A percentile compares a stretch with the other conserved stretches of the same genome.
Conservation (phyloP, 2,888 invertebrate genomes). For the Pycnomerus fuliginosus region DNA sequence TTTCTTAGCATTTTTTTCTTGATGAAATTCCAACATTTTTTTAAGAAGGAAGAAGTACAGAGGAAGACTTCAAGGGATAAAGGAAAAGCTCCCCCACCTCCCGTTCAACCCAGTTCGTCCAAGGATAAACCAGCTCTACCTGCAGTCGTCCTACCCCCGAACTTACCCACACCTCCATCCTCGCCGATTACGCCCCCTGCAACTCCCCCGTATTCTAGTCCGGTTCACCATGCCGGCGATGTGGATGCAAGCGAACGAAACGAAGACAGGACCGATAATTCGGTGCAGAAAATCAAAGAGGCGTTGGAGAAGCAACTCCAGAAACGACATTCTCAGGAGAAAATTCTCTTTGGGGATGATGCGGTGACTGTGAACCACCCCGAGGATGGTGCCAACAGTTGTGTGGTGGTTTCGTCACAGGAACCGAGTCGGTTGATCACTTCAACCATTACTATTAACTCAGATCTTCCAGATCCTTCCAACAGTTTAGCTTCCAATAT, state of each 20-base stretch:
- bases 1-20: constrained; percentile 1
- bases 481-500: constrained; percentile 74
- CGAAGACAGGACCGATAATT: constrained; percentile 22
- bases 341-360: constrained; percentile 27
- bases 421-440: constrained; percentile 51
- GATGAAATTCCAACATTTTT: constrained; percentile 5
- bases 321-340: constrained; percentile 31
- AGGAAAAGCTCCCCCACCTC: constrained; percentile 55
- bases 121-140: constrained; percentile 27
- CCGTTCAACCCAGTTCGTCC: constrained; percentile 36
- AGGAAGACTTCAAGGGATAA: constrained; percentile 66
- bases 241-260: constrained; percentile 1
- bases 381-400: constrained; percentile 41
- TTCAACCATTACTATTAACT: constrained; percentile 57
- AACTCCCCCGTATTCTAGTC: constrained; percentile 42
- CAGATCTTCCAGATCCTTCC: constrained; percentile 60
- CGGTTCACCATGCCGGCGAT: constrained; percentile 20
- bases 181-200: constrained; percentile 48
- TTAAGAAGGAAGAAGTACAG: constrained; percentile 63
- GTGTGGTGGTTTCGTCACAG: constrained; percentile 45
- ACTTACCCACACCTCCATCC: constrained; percentile 49
- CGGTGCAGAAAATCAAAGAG: constrained; percentile 37
- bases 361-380: constrained; percentile 40
- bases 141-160: constrained; percentile 28
- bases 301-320: constrained; percentile 35